Conservation (phyloP, 2,113 vertebrate genomes). For the Gobius niger region DNA sequence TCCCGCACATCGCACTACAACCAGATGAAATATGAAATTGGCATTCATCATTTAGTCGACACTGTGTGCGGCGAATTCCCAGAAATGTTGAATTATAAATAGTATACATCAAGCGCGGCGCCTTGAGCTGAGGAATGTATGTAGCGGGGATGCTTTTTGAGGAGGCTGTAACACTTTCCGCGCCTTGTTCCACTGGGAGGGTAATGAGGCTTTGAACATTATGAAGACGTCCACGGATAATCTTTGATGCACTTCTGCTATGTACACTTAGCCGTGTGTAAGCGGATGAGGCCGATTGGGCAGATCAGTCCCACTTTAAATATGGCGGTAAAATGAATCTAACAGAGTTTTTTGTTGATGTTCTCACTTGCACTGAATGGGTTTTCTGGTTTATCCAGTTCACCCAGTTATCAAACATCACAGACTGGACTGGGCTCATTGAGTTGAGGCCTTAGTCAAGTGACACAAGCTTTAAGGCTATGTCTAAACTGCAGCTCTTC, state of each 20-base stretch:
- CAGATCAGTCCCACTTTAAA: not conserved
- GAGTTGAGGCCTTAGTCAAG: too few relatives aligned
- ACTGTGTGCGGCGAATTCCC: not conserved
- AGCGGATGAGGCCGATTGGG: not conserved
- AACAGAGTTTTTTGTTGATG: too few relatives aligned
- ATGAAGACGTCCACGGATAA: constrained; percentile 30
- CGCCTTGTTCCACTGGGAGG: constrained; percentile 14
- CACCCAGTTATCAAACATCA: too few relatives aligned
- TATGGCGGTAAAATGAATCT: not conserved
- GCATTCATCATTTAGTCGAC: constrained; percentile 8
- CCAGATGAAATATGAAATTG: constrained; percentile 2
- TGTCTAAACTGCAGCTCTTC: too few relatives aligned
- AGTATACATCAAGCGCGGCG: not conserved
- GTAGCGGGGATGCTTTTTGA: constrained; percentile 11
- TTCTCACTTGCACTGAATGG: too few relatives aligned
- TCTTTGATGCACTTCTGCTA: constrained; percentile 5
- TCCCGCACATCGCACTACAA: not conserved
- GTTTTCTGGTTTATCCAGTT: too few relatives aligned
- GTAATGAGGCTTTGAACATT: constrained; percentile 30
- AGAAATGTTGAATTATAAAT: constrained; percentile 1
- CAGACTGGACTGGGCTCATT: too few relatives aligned
- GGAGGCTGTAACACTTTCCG: not conserved
- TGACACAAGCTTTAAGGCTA: too few relatives aligned
- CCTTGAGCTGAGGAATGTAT: not conserved
- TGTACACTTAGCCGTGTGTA: constrained; percentile 14